phyloP scores from a whole-genome alignment of 2,888 invertebrate genomes.

The Cheilosia variabilis region DNA sequence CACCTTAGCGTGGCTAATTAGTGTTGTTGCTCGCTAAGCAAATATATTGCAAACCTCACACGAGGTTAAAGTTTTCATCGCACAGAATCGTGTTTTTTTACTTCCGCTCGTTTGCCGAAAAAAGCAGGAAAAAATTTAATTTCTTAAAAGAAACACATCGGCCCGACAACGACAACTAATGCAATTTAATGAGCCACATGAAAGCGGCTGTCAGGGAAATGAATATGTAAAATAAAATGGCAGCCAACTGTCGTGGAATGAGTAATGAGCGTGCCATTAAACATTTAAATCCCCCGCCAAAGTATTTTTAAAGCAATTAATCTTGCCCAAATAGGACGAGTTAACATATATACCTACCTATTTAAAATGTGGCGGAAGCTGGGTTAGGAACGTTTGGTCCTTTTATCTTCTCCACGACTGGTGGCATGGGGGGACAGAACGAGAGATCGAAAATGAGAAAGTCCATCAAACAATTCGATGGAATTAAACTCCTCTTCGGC shows the following conservation, averaged over 20 bases:
- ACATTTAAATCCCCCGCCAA: constrained; percentile 37
- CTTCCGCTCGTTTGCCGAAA: constrained; percentile 5
- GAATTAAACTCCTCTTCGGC: constrained; percentile 48
- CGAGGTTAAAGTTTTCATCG: background rate
- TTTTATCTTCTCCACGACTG: no score
- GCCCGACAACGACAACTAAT: constrained; percentile 24
- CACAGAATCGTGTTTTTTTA: background rate
- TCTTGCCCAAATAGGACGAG: constrained; percentile 18
- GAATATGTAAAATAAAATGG: constrained; percentile 15
- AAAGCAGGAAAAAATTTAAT: constrained; percentile 32
- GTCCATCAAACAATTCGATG: constrained; percentile 53
- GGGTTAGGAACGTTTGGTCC: no score
- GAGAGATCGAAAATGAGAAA: constrained; percentile 45
- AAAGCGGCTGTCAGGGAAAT: constrained; percentile 1
- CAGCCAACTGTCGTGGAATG: constrained; percentile 6
- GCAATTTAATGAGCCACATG: constrained; percentile 52
- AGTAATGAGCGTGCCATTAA: constrained; percentile 50
- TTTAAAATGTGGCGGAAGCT: background rate
- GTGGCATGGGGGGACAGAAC: background rate
- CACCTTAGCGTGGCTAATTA: constrained; percentile 47
- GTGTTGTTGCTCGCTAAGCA: background rate
- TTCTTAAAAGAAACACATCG: constrained; percentile 22
- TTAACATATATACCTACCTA: background rate
- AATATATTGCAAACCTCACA: background rate
- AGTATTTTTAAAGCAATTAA: constrained; percentile 30